Base-by-base conservation (phyloP, 2,888 invertebrate species). In the Orthosia incerta region DNA sequence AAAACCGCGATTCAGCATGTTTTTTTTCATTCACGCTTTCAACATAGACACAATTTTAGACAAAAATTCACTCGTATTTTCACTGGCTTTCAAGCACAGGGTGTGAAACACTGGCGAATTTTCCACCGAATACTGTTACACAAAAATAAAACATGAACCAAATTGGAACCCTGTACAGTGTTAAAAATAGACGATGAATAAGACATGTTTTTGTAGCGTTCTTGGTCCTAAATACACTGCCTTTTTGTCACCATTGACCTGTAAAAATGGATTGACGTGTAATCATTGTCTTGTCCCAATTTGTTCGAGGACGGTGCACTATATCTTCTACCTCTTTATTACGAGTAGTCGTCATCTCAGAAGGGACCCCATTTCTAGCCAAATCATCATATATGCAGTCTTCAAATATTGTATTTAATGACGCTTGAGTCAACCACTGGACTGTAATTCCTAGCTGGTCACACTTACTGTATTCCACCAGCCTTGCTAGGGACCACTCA, bases 101-200 rank as follows among this genome's bases (percentile, higher is more conserved):
- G 18, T 71, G 57, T 63, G 48, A 61, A 79, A 79, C 26, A 74
- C 39, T 23, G 50, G 4, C 39, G 64, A 71, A 64, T 71, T 71
- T 81, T 61, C n/a, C 26, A 7, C 23, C 7, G 26, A 71, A 81
- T 67, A 57, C 48, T 76, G 39, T 75, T 45, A 65, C 62, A 51
- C 51, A 48, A 18, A 76, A 71, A 81, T 67, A 64, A 71, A 81
- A 74, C 74, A 66, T 16, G 56, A 46, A 13, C 20, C 12, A 65
- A 79, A 76, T 76, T 67, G 50, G 51, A 67, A 60, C 55, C 20
- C 31, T 53, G 48, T 71, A 45, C 55, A 15, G 55, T 61, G 59
- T 61, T 57, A 5, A 62, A 74, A 69, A 73, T 46, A 68, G 62
- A 64, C 51, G 18, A 26, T 39, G 26, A 56, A 39, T 4, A 50